Percentiles rank a stretch among this genome's conserved stretches.
Evolutionary conservation across 1,140 invertebrate species (phyloP).

Genomic region (Diachasmimorpha longicaudata): DNA sequence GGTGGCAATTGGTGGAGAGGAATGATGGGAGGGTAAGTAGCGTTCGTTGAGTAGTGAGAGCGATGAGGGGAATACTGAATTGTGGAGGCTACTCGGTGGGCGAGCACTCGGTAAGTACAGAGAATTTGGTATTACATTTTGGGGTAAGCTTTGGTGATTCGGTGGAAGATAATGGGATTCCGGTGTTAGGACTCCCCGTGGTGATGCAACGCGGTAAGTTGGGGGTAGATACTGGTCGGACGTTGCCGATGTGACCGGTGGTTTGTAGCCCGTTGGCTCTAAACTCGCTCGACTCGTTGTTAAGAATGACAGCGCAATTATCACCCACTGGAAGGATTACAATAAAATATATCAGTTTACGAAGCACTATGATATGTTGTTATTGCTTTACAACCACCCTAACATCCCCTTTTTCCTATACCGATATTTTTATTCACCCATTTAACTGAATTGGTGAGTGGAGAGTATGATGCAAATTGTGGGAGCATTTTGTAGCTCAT

Average conservation of each 20-base stretch:
- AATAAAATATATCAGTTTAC: not conserved
- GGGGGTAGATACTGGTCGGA: slow-evolving; percentile 28
- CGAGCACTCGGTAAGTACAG: slow-evolving; percentile 20
- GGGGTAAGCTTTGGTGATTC: slow-evolving; percentile 22
- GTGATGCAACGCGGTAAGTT: slow-evolving; percentile 7
- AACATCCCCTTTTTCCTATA: no score
- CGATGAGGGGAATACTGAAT: slow-evolving; percentile 2
- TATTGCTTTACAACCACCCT: no score
- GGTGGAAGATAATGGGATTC: slow-evolving; percentile 28
- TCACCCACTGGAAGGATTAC: slow-evolving; percentile 23
- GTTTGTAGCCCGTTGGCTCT: slow-evolving; percentile 41
- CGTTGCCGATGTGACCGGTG: slow-evolving; percentile 12
- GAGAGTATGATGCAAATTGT: no score
- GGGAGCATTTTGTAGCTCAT: no score
- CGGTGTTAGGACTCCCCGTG: slow-evolving; percentile 19
- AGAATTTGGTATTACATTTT: slow-evolving; percentile 30
- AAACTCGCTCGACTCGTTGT: slow-evolving; percentile 36
- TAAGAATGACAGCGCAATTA: slow-evolving; percentile 34
- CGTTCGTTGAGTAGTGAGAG: not conserved
- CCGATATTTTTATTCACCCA: no score
- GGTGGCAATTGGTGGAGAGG: not conserved
- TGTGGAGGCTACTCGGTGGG: not conserved
- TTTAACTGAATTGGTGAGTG: no score
- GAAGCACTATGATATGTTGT: no score
- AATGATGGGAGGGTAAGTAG: slow-evolving; percentile 12